Conservation (phyloP, 2,113 vertebrate species). For the Hemibagrus wyckioides region DNA sequence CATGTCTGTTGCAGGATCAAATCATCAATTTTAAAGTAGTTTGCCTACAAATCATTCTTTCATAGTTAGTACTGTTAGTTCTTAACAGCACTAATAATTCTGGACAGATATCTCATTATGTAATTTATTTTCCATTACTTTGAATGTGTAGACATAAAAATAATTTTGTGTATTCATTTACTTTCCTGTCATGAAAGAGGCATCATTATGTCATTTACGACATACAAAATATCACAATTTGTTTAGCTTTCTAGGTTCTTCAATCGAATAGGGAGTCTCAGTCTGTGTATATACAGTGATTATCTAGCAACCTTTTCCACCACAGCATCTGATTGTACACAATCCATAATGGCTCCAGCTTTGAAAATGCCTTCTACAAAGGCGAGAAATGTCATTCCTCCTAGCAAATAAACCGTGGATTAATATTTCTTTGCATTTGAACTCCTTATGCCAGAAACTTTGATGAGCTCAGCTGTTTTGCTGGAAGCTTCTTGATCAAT, state of each 20-base stretch:
- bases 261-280: not conserved
- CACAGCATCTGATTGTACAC: slow-evolving; percentile 5
- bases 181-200: not conserved
- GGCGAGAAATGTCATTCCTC: slow-evolving; percentile 50
- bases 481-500: slow-evolving; percentile 41
- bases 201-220: not conserved
- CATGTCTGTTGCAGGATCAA: not conserved
- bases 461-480: slow-evolving; percentile 49
- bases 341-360: slow-evolving; percentile 30
- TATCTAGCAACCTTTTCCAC: slow-evolving; percentile 51
- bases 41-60: not conserved
- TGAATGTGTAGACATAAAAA: not conserved
- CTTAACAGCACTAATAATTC: not conserved
- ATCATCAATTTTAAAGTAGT: not conserved
- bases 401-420: slow-evolving; percentile 36
- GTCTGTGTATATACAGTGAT: slow-evolving; percentile 41
- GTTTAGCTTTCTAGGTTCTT: slow-evolving; percentile 23
- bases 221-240: not conserved
- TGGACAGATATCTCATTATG: not conserved
- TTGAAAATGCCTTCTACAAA: slow-evolving; percentile 29
- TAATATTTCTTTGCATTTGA: slow-evolving; percentile 43
- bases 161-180: not conserved
- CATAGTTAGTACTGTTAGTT: not conserved
- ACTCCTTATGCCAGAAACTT: slow-evolving; percentile 33
- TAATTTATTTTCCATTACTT: not conserved